Conservation (phyloP, 2,797 vertebrate genomes). For the Dipus sagitta region DNA sequence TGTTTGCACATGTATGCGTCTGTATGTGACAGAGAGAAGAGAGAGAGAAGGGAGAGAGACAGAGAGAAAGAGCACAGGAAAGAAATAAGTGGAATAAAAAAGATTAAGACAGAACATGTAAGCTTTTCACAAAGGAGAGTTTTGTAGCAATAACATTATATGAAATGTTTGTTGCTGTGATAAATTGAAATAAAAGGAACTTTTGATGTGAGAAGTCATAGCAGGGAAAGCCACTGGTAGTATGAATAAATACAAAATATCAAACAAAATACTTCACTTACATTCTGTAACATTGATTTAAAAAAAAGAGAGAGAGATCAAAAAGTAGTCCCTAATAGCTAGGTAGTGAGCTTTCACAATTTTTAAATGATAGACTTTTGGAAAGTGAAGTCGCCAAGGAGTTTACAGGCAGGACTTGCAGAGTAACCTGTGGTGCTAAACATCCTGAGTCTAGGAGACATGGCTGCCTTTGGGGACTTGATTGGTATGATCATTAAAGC, state of each 20-base stretch:
- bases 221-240: not conserved
- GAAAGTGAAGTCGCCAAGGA: not conserved
- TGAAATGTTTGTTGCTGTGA: not conserved
- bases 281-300: not conserved
- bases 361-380: not conserved
- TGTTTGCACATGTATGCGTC: not conserved
- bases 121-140: not conserved
- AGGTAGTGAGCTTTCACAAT: not conserved
- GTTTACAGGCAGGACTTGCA: not conserved
- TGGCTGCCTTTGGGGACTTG: not conserved
- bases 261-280: not conserved
- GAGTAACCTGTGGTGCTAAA: not conserved
- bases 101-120: not conserved
- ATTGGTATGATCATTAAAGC: not conserved
- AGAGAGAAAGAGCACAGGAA: not conserved
- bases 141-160: constrained; percentile 20
- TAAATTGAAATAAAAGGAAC: not conserved
- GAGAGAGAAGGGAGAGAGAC: not conserved
- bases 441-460: not conserved
- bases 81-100: not conserved
- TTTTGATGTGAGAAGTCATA: not conserved
- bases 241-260: constrained; percentile 8
- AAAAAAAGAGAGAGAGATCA: not conserved
- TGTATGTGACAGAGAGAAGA: not conserved
- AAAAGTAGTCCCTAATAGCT: too few species aligned